Conservation (phyloP, 2,888 invertebrate species). For the Diarsia brunnea region DNA sequence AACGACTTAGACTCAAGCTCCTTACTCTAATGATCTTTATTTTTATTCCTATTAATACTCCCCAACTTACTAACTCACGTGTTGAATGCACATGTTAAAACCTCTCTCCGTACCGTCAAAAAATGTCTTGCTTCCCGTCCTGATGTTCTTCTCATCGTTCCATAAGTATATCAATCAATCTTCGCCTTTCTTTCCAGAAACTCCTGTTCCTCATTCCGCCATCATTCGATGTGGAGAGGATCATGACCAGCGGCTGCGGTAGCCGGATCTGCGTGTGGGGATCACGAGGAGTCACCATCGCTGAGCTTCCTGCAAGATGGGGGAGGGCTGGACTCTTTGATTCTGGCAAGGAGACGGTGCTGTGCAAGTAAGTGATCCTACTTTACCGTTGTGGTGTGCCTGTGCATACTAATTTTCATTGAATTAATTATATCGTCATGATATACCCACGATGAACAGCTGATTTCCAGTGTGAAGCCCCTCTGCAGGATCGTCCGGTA, state of each 20-base stretch:
- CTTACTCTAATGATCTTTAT: no score
- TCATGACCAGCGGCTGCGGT: slow-evolving; percentile 92
- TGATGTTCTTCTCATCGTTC: background rate
- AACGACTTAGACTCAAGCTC: no score
- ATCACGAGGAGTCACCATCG: slow-evolving; percentile 92
- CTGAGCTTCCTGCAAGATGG: slow-evolving; percentile 93
- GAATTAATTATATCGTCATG: background rate
- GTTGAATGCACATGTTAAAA: background rate
- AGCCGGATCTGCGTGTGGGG: slow-evolving; percentile 93
- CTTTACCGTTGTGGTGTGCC: background rate
- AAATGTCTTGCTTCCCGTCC: background rate
- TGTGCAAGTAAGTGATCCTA: slow-evolving; percentile 92
- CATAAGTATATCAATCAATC: background rate
- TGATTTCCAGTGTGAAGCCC: background rate
- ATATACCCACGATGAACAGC: background rate
- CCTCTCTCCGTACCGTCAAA: no score
- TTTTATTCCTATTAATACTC: background rate
- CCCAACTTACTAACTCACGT: background rate
- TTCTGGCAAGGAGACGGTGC: slow-evolving; percentile 92
- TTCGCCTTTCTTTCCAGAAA: slow-evolving; percentile 87
- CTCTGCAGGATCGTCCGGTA: no score
- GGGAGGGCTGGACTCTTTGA: slow-evolving; percentile 93
- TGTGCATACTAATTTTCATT: background rate
- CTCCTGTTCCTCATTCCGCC: slow-evolving; percentile 93
- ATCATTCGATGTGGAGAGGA: slow-evolving; percentile 92